Evolutionary conservation across 1,140 invertebrate genomes (phyloP), one percentile per base, ranked within the genome.

Genomic region (Venustaconcha ellipsiformis): DNA sequence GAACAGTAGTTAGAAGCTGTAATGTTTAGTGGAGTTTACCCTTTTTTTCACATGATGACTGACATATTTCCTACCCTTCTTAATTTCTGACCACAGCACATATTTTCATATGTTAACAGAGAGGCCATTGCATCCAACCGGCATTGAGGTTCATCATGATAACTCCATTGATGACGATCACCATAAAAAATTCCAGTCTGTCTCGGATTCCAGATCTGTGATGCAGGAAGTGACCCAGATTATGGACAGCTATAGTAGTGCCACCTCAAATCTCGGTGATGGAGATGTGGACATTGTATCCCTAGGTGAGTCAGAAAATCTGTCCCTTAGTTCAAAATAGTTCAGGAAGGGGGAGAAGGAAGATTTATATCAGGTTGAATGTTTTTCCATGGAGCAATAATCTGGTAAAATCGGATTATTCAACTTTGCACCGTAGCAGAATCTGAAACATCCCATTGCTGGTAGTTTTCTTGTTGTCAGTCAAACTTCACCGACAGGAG

Each of bases 261-360:
- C 26, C 55, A 48, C 58, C 18, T 72, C 78, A 14, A 59, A 37
- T 59, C 26, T 26, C 37, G 69, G 71, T 30, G 80, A 80, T 57
- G 76, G 78, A 18, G 80, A 82, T 26, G 62, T 83, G 14, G 82
- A 83, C 76, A 79, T 83, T 18, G 55, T 80, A 23, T 75, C 74
- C 20, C 65, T 26, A 63, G 79, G 82, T 83, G 76, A 70, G 55
- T 76, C 26, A 30, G 26, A 30, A 30, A 30, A 1, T 30, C 26
- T 30, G 26, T 30, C 26, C 26, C 2, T 2, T 30, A 30, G 26
- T 30, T 30, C 26, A 30, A 30, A 30, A 30, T 30, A 30, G 26
- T 30, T 30, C 26, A 30, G 26, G 26, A 30, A 30, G 26, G 26
- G 26, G 26, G 2, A 30, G 26, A 30, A 30, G 26, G 26, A 30